Evolutionary conservation across 1,140 invertebrate species (phyloP).

Genomic region (Nymphalis io): DNA sequence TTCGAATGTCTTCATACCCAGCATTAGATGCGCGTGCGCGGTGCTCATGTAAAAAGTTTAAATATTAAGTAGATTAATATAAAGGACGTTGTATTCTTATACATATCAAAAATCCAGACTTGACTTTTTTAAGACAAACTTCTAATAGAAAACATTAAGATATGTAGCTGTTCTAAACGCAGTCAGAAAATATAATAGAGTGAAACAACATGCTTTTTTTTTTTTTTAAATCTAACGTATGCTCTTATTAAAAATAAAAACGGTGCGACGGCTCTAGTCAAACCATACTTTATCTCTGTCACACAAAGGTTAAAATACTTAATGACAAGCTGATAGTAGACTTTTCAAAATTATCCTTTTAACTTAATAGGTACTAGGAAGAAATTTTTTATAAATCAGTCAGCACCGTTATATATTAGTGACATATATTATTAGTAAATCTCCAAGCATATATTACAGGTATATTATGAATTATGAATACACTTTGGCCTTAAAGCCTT

Average conservation of each 20-base stretch:
- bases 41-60: background rate
- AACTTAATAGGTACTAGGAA: no score
- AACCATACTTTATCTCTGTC: no score
- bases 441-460: no score
- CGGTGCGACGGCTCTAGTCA: background rate
- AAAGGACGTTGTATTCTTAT: slow-evolving; percentile 4
- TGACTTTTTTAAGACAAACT: background rate
- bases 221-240: background rate
- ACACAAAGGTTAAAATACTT: no score
- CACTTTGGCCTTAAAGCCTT: no score
- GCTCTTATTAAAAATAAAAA: background rate
- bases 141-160: slow-evolving; percentile 3
- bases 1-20: background rate
- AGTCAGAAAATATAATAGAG: background rate
- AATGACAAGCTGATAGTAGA: no score
- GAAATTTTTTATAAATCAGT: no score
- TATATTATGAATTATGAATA: no score
- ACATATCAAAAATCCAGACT: background rate
- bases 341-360: no score
- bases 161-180: slow-evolving; percentile 7
- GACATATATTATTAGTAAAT: no score
- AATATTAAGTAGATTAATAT: background rate
- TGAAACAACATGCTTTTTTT: background rate
- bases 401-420: no score
- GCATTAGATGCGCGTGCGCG: background rate